These are phyloP conservation scores for Eledona agricola DNA, from an alignment of 2,888 invertebrate genomes.

Conservation along the genomic window DNA sequence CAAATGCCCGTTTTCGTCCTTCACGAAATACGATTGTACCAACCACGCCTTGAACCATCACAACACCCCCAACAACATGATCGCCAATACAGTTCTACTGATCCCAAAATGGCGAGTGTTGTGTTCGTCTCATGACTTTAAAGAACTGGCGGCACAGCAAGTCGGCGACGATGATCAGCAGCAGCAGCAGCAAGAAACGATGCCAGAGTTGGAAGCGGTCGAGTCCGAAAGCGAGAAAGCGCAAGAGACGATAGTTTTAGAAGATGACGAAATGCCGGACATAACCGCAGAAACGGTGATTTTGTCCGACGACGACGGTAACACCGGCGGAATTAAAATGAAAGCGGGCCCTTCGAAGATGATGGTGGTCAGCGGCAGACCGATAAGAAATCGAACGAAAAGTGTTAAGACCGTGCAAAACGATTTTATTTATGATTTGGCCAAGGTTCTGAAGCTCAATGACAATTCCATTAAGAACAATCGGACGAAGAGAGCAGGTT, in stretches of 20 bases:
- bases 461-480: slow-evolving; percentile 25
- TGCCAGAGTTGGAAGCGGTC: slow-evolving; percentile 12
- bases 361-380: slow-evolving; percentile 57
- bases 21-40: slow-evolving; percentile 71
- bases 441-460: slow-evolving; percentile 53
- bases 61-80: slow-evolving; percentile 65
- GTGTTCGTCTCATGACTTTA: slow-evolving; percentile 52
- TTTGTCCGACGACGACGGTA: slow-evolving; percentile 24
- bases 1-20: slow-evolving; percentile 75
- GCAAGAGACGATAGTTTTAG: slow-evolving; percentile 11
- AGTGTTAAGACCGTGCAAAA: slow-evolving; percentile 58
- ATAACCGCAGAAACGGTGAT: slow-evolving; percentile 9
- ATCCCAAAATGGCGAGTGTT: slow-evolving; percentile 55
- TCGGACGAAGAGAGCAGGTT: slow-evolving; percentile 9
- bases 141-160: slow-evolving; percentile 36
- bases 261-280: slow-evolving; percentile 19
- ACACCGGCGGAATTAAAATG: slow-evolving; percentile 1
- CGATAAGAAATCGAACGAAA: slow-evolving; percentile 72
- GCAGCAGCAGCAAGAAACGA: too few relatives aligned
- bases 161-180: slow-evolving; percentile 20
- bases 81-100: slow-evolving; percentile 56
- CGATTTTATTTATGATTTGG: slow-evolving; percentile 78
- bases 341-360: slow-evolving; percentile 7
- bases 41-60: slow-evolving; percentile 73
- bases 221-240: slow-evolving; percentile 1